Percentiles rank a stretch among this genome's conserved stretches.
These are phyloP conservation scores for Miichthys miiuy DNA, from an alignment of 2,797 vertebrate species.

Conservation along the genomic window DNA sequence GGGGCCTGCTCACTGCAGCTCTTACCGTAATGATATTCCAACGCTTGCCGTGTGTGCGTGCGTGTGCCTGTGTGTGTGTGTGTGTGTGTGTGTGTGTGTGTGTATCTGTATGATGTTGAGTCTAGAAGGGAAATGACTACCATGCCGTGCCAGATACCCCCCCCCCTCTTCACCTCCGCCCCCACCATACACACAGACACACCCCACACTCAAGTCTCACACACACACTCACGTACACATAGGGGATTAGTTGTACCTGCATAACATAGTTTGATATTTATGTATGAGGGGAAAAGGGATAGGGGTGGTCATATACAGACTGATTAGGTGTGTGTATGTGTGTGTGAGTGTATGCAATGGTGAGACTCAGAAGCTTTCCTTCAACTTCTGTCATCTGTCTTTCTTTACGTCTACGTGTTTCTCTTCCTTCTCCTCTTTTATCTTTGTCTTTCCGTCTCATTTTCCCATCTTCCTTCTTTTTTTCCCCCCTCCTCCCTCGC, in stretches of 20 bases:
- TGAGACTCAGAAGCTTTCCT: constrained; percentile 11
- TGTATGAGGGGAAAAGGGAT: constrained; percentile 72
- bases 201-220: constrained; percentile 34
- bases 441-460: constrained; percentile 24
- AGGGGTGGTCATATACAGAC: constrained; percentile 61
- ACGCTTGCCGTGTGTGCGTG: constrained; percentile 61
- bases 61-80: constrained; percentile 40
- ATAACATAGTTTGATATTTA: constrained; percentile 78
- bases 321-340: constrained; percentile 66
- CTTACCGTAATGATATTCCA: constrained; percentile 86
- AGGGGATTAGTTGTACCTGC: constrained; percentile 77
- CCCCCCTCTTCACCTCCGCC: constrained; percentile 18
- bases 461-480: constrained; percentile 20
- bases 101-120: constrained; percentile 81
- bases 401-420: constrained; percentile 22
- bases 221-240: constrained; percentile 47
- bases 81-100: constrained; percentile 55
- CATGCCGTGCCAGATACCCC: constrained; percentile 73
- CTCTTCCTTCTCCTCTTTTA: constrained; percentile 37
- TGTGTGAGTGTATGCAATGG: background rate
- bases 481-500: background rate
- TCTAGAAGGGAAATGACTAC: constrained; percentile 85
- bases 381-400: constrained; percentile 40
- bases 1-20: constrained; percentile 80
- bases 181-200: constrained; percentile 42